Conservation (phyloP, 2,888 invertebrate genomes). For the Aporophyla nigra region DNA sequence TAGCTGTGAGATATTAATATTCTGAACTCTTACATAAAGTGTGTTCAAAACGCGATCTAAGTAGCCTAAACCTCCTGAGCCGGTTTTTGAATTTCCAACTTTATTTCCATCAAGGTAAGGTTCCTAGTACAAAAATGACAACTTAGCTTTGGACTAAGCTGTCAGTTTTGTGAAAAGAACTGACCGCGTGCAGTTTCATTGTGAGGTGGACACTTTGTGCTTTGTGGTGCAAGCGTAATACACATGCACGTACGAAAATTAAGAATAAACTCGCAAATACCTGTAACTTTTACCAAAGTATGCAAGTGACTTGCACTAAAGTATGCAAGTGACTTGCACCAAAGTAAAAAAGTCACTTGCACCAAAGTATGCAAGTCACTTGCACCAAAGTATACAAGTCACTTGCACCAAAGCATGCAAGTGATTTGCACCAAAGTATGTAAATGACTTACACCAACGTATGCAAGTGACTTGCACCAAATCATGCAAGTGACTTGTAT, state of each 20-base stretch:
- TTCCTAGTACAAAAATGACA: no score
- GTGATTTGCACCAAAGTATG: neutral
- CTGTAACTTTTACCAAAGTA: neutral
- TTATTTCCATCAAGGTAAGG: no score
- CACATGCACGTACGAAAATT: neutral
- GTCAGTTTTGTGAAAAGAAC: no score
- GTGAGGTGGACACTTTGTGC: neutral
- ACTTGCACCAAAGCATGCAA: neutral
- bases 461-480: neutral
- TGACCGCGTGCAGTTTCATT: neutral
- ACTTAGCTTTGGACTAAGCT: no score
- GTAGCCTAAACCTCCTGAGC: no score
- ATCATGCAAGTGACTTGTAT: neutral
- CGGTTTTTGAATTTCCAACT: no score
- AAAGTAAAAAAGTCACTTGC: neutral
- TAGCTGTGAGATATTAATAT: neutral
- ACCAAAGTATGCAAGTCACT: neutral
- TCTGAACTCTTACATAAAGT: no score
- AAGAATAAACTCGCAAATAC: neutral
- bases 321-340: neutral
- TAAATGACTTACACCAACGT: neutral
- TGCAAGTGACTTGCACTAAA: neutral
- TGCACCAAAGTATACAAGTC: neutral
- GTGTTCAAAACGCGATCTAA: no score
- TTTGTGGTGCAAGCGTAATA: neutral